These are phyloP conservation scores for Drosophila basisetae DNA, from an alignment of 2,888 invertebrate species.

Conservation along the genomic window DNA sequence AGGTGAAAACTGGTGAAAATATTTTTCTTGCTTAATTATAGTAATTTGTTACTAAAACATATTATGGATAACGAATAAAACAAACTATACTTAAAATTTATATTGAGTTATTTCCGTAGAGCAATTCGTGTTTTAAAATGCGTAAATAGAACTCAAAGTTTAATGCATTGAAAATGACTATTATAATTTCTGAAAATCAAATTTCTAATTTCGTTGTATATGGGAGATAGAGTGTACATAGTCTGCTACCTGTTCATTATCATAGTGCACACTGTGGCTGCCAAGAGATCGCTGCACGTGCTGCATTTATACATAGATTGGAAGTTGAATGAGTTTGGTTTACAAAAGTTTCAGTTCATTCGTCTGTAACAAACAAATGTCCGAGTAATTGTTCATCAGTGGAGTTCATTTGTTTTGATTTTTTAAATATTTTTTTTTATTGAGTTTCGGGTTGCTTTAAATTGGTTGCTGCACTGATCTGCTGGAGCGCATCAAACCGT, in stretches of 20 bases:
- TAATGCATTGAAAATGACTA: background rate
- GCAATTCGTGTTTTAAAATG: background rate
- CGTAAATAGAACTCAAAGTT: background rate
- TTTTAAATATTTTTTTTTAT: slow-evolving; percentile 29
- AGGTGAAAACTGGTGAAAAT: slow-evolving; percentile 7
- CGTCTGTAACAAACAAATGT: slow-evolving; percentile 24
- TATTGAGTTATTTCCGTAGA: background rate
- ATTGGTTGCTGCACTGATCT: slow-evolving; percentile 54
- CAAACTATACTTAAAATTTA: background rate
- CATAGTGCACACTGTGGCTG: background rate
- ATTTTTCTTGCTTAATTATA: background rate
- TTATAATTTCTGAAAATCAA: background rate
- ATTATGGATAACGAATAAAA: background rate
- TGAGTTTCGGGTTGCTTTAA: slow-evolving; percentile 57
- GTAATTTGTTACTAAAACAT: background rate
- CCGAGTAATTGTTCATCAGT: slow-evolving; percentile 22
- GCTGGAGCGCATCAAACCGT: slow-evolving; percentile 66
- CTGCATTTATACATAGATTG: slow-evolving; percentile 4
- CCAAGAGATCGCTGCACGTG: slow-evolving; percentile 1
- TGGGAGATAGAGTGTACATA: background rate
- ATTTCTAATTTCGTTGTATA: background rate
- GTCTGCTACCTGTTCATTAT: background rate
- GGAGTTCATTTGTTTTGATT: slow-evolving; percentile 48
- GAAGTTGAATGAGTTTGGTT: slow-evolving; percentile 12
- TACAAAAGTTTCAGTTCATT: slow-evolving; percentile 29